phyloP scores from a whole-genome alignment of 2,888 invertebrate species.

The Tetragonula carbonaria region DNA sequence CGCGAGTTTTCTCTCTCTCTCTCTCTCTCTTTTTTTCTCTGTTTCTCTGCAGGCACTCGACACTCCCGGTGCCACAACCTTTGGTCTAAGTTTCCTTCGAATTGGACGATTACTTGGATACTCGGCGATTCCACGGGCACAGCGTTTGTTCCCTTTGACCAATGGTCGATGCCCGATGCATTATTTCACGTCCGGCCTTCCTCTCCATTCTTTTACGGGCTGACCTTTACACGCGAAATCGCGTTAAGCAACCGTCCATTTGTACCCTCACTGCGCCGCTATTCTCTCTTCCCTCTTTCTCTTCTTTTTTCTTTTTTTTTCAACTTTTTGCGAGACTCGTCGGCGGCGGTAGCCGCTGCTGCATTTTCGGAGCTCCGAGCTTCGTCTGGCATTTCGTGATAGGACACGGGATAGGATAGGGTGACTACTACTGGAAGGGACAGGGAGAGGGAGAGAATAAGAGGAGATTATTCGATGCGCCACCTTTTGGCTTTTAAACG shows the following conservation, averaged over 20 bases:
- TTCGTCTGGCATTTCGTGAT: background rate
- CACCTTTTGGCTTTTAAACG: background rate
- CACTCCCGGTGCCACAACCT: too few relatives aligned
- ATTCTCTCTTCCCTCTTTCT: background rate
- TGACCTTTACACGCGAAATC: conserved; percentile 44
- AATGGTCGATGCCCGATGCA: conserved; percentile 14
- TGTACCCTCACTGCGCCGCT: conserved; percentile 5
- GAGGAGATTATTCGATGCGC: background rate
- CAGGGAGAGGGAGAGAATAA: background rate
- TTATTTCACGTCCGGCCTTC: conserved; percentile 30
- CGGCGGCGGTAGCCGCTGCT: too few relatives aligned
- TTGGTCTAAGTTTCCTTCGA: conserved; percentile 33
- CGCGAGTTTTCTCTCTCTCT: conserved; percentile 18
- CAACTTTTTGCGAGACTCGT: background rate
- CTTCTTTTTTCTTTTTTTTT: background rate
- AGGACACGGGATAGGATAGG: background rate
- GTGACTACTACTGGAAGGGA: too few relatives aligned
- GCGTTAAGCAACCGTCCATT: conserved; percentile 41
- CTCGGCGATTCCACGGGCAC: background rate
- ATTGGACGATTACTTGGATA: conserved; percentile 12
- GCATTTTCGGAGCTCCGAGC: conserved; percentile 1
- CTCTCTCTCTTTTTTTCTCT: too few relatives aligned
- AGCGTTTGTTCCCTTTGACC: background rate
- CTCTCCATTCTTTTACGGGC: background rate
- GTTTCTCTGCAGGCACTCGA: too few relatives aligned